These are phyloP conservation scores for Matsumurasca onukii DNA, from an alignment of 1,140 invertebrate species.

Conservation along the genomic window DNA sequence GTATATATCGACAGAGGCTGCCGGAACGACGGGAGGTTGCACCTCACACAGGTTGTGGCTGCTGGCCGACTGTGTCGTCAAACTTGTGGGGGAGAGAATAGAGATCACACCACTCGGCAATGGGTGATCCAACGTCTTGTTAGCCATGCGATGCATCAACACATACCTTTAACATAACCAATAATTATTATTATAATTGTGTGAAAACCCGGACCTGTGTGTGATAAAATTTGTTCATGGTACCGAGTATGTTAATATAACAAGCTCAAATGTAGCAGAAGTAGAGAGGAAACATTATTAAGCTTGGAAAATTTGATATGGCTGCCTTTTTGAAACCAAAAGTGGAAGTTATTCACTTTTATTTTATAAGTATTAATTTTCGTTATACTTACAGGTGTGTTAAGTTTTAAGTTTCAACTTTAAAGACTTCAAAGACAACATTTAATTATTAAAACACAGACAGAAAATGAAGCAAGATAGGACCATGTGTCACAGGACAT, in stretches of 20 bases:
- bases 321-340: too few species aligned
- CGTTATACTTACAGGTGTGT: too few species aligned
- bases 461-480: too few species aligned
- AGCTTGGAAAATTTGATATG: not conserved
- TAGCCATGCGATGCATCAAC: slow-evolving; percentile 21
- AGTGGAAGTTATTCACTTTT: not conserved
- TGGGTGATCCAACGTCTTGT: not conserved
- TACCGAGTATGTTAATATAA: not conserved
- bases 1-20: slow-evolving; percentile 24
- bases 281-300: not conserved
- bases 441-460: too few species aligned
- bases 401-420: not conserved
- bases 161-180: slow-evolving; percentile 13
- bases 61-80: not conserved
- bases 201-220: not conserved
- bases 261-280: not conserved
- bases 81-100: not conserved
- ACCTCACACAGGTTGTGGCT: slow-evolving; percentile 13
- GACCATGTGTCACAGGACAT: too few species aligned
- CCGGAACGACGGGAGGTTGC: slow-evolving; percentile 12
- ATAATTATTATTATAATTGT: not conserved
- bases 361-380: too few species aligned
- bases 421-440: too few species aligned
- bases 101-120: not conserved
- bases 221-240: not conserved